Percentiles rank a stretch among this genome's conserved stretches.
Conservation (phyloP, 2,888 invertebrate genomes). For the Thymelicus lineola region DNA sequence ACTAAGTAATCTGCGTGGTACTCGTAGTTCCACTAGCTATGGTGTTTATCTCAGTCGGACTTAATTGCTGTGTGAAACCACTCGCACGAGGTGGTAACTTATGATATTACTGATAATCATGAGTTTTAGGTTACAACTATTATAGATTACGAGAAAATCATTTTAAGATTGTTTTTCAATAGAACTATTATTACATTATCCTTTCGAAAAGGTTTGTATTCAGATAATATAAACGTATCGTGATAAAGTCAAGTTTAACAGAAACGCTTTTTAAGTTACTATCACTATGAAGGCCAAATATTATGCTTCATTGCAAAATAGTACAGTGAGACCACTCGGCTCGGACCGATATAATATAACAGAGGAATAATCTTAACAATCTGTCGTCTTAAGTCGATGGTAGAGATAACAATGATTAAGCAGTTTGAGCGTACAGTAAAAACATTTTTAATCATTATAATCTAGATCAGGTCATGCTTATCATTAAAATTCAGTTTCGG, state of each 20-base stretch:
- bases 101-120: background rate
- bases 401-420: background rate
- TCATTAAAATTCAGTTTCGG: no score
- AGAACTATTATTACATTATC: background rate
- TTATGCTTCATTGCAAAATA: background rate
- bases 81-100: background rate
- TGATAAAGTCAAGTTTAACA: background rate
- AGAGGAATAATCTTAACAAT: background rate
- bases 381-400: background rate
- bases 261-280: background rate
- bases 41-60: conserved; percentile 19
- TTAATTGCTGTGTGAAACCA: conserved; percentile 21
- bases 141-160: no score
- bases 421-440: no score
- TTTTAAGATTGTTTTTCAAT: background rate
- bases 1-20: conserved; percentile 21
- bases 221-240: background rate
- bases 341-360: background rate
- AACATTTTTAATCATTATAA: background rate
- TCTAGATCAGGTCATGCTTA: no score
- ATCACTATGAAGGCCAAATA: background rate
- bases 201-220: background rate
- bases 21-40: conserved; percentile 10
- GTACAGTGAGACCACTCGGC: background rate
- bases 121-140: background rate